A percentile compares a stretch with the other conserved stretches of the same genome.
These are phyloP conservation scores for Ictalurus punctatus DNA, from an alignment of 2,113 vertebrate species.

Conservation along the genomic window DNA sequence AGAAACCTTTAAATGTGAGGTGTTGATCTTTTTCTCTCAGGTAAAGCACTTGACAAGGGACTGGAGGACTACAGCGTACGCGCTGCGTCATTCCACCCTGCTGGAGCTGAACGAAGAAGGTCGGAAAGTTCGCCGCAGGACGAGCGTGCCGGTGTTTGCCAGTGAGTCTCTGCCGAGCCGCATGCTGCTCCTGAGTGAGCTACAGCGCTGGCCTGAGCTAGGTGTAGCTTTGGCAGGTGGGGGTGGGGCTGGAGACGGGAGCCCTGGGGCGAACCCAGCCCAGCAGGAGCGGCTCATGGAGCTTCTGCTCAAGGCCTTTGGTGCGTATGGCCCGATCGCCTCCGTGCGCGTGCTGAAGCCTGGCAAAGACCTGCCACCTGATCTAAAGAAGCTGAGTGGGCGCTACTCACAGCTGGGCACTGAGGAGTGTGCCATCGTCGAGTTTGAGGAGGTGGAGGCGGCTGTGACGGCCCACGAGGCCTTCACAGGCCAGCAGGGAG, in stretches of 20 bases:
- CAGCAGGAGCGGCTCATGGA: conserved; percentile 92
- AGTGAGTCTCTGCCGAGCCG: conserved; percentile 91
- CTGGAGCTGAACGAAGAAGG: conserved; percentile 87
- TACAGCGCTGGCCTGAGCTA: conserved; percentile 80
- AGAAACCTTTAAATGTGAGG: background rate
- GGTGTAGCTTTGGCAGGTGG: conserved; percentile 67
- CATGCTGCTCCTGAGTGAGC: conserved; percentile 90
- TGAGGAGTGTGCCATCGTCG: conserved; percentile 90
- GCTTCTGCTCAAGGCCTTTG: conserved; percentile 89
- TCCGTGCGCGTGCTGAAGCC: conserved; percentile 90
- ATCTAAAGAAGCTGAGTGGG: conserved; percentile 86
- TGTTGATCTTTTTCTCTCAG: conserved; percentile 63
- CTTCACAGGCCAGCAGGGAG: conserved; percentile 68
- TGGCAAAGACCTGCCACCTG: conserved; percentile 86
- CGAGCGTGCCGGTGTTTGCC: conserved; percentile 86
- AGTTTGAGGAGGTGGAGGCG: conserved; percentile 94
- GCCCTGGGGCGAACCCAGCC: conserved; percentile 65
- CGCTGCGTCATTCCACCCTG: conserved; percentile 81
- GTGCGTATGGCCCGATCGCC: conserved; percentile 84
- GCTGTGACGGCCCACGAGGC: conserved; percentile 87
- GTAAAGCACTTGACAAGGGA: conserved; percentile 95
- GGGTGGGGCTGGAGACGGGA: conserved; percentile 57
- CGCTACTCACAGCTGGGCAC: conserved; percentile 84
- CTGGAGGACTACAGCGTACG: conserved; percentile 93
- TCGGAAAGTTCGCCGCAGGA: conserved; percentile 87